These are phyloP conservation scores for Osmerus eperlanus DNA, from an alignment of 2,113 vertebrate genomes.

Conservation along the genomic window DNA sequence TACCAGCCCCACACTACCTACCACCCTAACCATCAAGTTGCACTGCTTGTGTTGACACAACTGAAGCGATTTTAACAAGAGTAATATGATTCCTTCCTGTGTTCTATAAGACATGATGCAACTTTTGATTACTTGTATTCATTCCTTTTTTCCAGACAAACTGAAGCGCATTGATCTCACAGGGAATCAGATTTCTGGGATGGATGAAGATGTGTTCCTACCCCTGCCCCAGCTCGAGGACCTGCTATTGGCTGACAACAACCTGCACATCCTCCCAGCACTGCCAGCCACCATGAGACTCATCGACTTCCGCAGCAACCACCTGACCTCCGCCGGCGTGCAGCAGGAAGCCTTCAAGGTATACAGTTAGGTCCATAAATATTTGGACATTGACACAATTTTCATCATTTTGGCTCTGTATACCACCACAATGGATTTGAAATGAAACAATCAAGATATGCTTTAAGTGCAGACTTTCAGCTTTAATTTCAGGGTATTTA, in stretches of 20 bases:
- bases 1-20: not conserved
- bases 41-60: too few species aligned
- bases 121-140: not conserved
- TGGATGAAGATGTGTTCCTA: conserved; percentile 61
- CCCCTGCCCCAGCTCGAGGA: conserved; percentile 70
- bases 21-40: too few species aligned
- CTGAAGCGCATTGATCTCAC: conserved; percentile 77
- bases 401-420: too few species aligned
- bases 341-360: conserved; percentile 70
- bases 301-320: conserved; percentile 73
- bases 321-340: conserved; percentile 67
- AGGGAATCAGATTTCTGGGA: conserved; percentile 71
- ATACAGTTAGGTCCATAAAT: too few species aligned
- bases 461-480: too few species aligned
- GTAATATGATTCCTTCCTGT: not conserved
- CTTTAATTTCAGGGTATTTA: too few species aligned
- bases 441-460: too few species aligned
- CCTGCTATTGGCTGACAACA: conserved; percentile 75
- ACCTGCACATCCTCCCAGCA: conserved; percentile 64
- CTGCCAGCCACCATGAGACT: conserved; percentile 65
- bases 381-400: too few species aligned
- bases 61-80: too few species aligned
- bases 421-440: too few species aligned
- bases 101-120: not conserved
- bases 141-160: conserved; percentile 61